Percentiles rank a stretch among this genome's conserved stretches.
These are phyloP conservation scores for Cryptotermes secundus DNA, from an alignment of 1,140 invertebrate species.

Conservation along the genomic window DNA sequence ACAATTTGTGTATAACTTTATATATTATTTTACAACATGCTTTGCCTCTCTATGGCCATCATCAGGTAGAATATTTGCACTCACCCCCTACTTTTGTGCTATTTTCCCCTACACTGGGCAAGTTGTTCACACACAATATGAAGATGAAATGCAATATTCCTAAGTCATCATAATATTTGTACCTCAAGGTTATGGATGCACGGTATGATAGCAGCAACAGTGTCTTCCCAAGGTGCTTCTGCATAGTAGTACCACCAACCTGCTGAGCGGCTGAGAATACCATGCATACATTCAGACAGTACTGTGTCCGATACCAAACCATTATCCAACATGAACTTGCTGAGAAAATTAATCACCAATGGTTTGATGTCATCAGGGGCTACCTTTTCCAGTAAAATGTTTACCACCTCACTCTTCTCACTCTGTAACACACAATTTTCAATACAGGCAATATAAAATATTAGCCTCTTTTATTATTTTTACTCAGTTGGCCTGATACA, in stretches of 20 bases:
- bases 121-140: too few species aligned
- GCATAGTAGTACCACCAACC: conserved; percentile 45
- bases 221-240: conserved; percentile 46
- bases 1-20: too few species aligned
- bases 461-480: too few species aligned
- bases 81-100: too few species aligned
- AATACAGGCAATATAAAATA: too few species aligned
- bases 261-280: conserved; percentile 42
- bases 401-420: conserved; percentile 42
- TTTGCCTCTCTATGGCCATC: too few species aligned
- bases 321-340: conserved; percentile 45
- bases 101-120: too few species aligned
- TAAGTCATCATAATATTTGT: too few species aligned
- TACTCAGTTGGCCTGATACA: too few species aligned
- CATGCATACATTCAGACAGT: conserved; percentile 43
- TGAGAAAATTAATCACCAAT: conserved; percentile 43
- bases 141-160: too few species aligned
- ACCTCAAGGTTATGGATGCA: conserved; percentile 5
- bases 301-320: conserved; percentile 44
- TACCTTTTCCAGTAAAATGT: conserved; percentile 43
- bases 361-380: conserved; percentile 41
- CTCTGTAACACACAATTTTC: conserved; percentile 38
- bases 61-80: too few species aligned
- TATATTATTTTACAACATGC: too few species aligned
- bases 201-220: conserved; percentile 41